phyloP scores from a whole-genome alignment of 2,113 vertebrate genomes.

The Passer domesticus region DNA sequence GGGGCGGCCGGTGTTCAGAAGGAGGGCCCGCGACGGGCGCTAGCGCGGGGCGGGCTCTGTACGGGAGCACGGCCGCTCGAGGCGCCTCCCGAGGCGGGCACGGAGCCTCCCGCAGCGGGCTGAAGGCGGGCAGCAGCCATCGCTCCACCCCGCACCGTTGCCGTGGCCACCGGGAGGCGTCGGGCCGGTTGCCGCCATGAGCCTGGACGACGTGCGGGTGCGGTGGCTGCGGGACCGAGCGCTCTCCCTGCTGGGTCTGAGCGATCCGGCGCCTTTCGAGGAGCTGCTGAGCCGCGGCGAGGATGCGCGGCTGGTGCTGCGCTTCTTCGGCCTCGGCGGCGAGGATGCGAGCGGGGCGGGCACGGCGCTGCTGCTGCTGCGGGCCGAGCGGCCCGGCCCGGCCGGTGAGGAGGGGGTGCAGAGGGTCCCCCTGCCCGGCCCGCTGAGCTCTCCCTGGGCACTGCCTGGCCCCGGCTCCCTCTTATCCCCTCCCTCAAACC shows the following conservation, averaged over 20 bases:
- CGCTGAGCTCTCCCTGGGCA: background rate
- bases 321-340: constrained; percentile 74
- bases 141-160: constrained; percentile 18
- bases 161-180: background rate
- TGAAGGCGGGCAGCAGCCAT: background rate
- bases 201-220: constrained; percentile 81
- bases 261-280: constrained; percentile 75
- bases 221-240: constrained; percentile 83
- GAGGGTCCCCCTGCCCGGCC: background rate
- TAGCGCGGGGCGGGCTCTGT: background rate
- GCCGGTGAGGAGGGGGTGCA: constrained; percentile 75
- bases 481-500: accelerated
- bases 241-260: constrained; percentile 67
- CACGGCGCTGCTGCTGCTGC: constrained; percentile 72
- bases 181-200: constrained; percentile 20
- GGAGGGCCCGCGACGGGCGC: background rate
- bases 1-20: accelerated
- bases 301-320: constrained; percentile 68
- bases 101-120: background rate
- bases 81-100: background rate
- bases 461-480: accelerated
- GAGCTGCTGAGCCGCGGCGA: constrained; percentile 80
- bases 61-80: background rate
- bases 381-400: constrained; percentile 64
- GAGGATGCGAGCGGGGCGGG: background rate